A percentile compares a stretch with the other conserved stretches of the same genome.
Evolutionary conservation across 2,113 vertebrate species (phyloP).

Genomic region (Brachionichthys hirsutus): DNA sequence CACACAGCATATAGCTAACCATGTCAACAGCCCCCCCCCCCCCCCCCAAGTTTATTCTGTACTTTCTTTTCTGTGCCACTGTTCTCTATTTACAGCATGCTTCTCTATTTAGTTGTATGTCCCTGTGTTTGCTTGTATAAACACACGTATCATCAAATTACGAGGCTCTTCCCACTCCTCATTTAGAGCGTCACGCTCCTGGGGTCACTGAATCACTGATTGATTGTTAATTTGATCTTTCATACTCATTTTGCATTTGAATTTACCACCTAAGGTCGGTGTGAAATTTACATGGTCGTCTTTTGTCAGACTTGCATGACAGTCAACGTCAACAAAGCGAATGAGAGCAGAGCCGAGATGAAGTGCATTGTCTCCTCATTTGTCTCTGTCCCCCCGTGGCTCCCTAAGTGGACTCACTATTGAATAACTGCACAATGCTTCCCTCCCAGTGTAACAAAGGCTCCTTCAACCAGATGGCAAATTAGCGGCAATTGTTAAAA

Average conservation of each 20-base stretch:
- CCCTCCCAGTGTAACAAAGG: constrained; percentile 61
- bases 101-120: too few species aligned
- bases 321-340: constrained; percentile 49
- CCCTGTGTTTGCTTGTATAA: too few species aligned
- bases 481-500: constrained; percentile 79
- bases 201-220: too few species aligned
- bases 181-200: too few species aligned
- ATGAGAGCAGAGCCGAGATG: constrained; percentile 56
- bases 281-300: constrained; percentile 12
- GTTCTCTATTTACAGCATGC: too few species aligned
- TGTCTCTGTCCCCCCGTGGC: constrained; percentile 62
- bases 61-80: too few species aligned
- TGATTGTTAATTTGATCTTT: constrained; percentile 10
- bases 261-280: neutral
- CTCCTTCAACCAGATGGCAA: constrained; percentile 78
- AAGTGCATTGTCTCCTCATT: constrained; percentile 63
- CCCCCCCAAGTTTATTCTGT: too few species aligned
- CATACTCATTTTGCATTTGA: neutral
- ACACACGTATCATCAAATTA: too few species aligned
- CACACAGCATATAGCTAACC: too few species aligned
- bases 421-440: constrained; percentile 72
- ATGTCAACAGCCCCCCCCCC: too few species aligned
- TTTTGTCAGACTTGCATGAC: constrained; percentile 26
- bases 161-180: too few species aligned
- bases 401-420: constrained; percentile 70